These are phyloP conservation scores for Chlorops oryzae DNA, from an alignment of 1,140 invertebrate genomes.

Conservation along the genomic window DNA sequence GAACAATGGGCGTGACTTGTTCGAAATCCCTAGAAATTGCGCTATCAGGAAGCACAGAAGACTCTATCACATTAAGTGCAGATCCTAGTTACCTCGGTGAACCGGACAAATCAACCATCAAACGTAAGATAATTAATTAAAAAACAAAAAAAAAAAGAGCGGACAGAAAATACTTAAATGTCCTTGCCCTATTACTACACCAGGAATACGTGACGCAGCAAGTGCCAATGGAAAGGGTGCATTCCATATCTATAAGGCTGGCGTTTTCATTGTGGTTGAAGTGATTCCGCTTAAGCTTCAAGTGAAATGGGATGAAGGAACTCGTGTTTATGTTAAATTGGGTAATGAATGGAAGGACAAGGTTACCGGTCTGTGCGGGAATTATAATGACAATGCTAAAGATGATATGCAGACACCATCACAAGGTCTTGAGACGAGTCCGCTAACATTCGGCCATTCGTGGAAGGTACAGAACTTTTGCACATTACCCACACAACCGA, in stretches of 20 bases:
- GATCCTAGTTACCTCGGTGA: slow-evolving; percentile 46
- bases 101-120: slow-evolving; percentile 36
- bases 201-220: slow-evolving; percentile 34
- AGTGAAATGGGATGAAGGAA: slow-evolving; percentile 81
- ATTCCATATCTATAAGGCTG: slow-evolving; percentile 51
- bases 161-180: background rate
- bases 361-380: slow-evolving; percentile 82
- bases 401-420: slow-evolving; percentile 83
- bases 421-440: slow-evolving; percentile 65
- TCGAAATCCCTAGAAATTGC: slow-evolving; percentile 68
- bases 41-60: slow-evolving; percentile 50
- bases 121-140: slow-evolving; percentile 25
- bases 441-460: slow-evolving; percentile 74
- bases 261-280: slow-evolving; percentile 73
- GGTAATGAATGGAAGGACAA: slow-evolving; percentile 69
- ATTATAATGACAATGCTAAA: slow-evolving; percentile 75
- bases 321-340: slow-evolving; percentile 71
- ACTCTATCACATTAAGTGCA: slow-evolving; percentile 57
- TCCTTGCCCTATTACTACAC: background rate
- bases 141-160: slow-evolving; percentile 6
- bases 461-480: slow-evolving; percentile 80
- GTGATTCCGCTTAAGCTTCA: slow-evolving; percentile 69
- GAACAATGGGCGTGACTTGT: slow-evolving; percentile 77
- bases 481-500: slow-evolving; percentile 48
- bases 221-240: slow-evolving; percentile 30